Evolutionary conservation across 2,113 vertebrate genomes (phyloP), one percentile per base, ranked within the genome.

Genomic region (Isurus oxyrinchus): DNA sequence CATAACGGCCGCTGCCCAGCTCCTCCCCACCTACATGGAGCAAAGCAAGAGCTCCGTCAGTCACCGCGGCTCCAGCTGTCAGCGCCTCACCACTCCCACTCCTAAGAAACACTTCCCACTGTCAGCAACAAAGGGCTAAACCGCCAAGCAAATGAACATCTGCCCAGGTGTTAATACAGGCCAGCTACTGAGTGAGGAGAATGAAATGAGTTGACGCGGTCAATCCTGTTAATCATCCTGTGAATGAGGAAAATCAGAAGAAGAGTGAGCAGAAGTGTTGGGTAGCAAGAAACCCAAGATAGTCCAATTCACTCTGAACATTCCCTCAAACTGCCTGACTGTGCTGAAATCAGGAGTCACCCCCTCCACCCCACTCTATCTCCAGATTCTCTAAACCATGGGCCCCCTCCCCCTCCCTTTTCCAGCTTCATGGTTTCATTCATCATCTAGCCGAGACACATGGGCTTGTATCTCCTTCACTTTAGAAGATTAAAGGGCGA

Each of bases 1-100:
- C 98, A 21, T 98, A 98, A 96, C 96, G 98, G 93, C 98, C 98
- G 67, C 99, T 99, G 96, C 98, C 98, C 63, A 97, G 96, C 10
- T 99, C 98, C n/a, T 98, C 98, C 0, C 97, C 88, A 66, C 98
- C 99, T 99, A 97, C 10, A 79, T 96, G 96, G 13, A 27, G 86
- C 21, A 55, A 88, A 53, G 1, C 53, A 31, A 55, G 86, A 55
- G 2, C 81, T 27, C 11, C 11, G 3, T 84, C 79, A 88, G 49
- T 11, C 25, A 31, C 5, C 23, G 53, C 0, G 21, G 8, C 14
- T 27, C 44, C 23, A 49, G 27, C 21, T 21, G 21, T 8, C 49
- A 49, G 25, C 0, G 7, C 86, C 86, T 44, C 44, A 87, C 49
- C 86, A 49, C 7, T 6, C 0, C 31, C 86, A 44, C 5, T 3